Evolutionary conservation across 2,113 vertebrate species (phyloP).

Genomic region (Pavo muticus): DNA sequence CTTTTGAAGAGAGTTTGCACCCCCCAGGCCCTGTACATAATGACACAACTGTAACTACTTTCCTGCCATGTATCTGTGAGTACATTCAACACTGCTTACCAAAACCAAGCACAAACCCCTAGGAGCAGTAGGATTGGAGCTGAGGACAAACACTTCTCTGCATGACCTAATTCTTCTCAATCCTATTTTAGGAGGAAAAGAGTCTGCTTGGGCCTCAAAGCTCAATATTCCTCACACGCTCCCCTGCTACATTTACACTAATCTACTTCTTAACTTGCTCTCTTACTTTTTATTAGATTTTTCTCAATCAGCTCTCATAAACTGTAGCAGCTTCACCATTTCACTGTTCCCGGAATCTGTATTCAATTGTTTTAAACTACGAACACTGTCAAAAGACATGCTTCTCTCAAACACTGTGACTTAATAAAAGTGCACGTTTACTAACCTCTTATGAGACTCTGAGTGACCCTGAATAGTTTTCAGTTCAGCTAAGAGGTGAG

Average conservation of each 20-base stretch:
- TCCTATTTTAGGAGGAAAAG: not conserved
- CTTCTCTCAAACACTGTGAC: not conserved
- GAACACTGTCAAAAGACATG: not conserved
- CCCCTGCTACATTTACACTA: not conserved
- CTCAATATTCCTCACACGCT: not conserved
- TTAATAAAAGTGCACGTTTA: not conserved
- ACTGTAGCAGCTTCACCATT: not conserved
- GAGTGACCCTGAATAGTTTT: slow-evolving; percentile 77
- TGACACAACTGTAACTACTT: not conserved
- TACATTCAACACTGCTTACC: not conserved
- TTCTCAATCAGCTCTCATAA: not conserved
- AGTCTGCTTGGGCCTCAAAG: not conserved
- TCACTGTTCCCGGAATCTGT: not conserved
- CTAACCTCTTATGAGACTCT: slow-evolving; percentile 88
- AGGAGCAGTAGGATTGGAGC: not conserved
- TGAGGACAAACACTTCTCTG: not conserved
- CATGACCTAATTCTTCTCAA: not conserved
- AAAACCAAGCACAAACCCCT: not conserved
- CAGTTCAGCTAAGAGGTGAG: slow-evolving; percentile 85
- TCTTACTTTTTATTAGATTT: not conserved
- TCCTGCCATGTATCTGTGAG: not conserved
- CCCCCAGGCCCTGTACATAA: not conserved
- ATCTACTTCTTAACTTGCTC: not conserved
- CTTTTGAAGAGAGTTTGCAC: not conserved
- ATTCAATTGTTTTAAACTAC: not conserved